Conservation (phyloP, 2,888 invertebrate genomes). For the Lathronympha strigana region DNA sequence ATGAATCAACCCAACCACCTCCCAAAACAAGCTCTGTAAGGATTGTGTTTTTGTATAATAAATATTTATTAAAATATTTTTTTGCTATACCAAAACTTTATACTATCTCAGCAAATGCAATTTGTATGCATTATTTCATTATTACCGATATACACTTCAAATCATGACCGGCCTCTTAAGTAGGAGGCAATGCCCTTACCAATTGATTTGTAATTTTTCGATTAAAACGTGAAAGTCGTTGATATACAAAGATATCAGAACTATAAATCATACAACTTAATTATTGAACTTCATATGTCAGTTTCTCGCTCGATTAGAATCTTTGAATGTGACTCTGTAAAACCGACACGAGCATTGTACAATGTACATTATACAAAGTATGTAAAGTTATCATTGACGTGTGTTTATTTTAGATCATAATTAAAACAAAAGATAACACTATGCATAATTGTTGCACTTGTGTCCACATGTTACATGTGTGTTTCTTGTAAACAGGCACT, state of each 20-base stretch:
- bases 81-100: too few relatives aligned
- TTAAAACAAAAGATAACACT: conserved; percentile 1
- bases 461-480: not conserved
- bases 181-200: too few relatives aligned
- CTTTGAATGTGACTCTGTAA: not conserved
- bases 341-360: not conserved
- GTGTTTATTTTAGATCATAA: not conserved
- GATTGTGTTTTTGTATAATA: too few relatives aligned
- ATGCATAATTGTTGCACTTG: not conserved
- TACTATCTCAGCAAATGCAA: too few relatives aligned
- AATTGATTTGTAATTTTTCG: too few relatives aligned
- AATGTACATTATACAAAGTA: not conserved
- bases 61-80: too few relatives aligned
- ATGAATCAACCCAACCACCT: too few relatives aligned
- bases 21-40: too few relatives aligned
- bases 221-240: too few relatives aligned
- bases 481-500: not conserved
- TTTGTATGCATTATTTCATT: too few relatives aligned
- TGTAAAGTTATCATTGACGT: conserved; percentile 9
- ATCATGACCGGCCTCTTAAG: too few relatives aligned
- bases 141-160: too few relatives aligned
- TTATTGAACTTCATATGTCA: not conserved
- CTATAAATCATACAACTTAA: not conserved
- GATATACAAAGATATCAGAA: not conserved
- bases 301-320: not conserved